These are phyloP conservation scores for Mythimna vitellina DNA, from an alignment of 2,888 invertebrate species.

Conservation along the genomic window DNA sequence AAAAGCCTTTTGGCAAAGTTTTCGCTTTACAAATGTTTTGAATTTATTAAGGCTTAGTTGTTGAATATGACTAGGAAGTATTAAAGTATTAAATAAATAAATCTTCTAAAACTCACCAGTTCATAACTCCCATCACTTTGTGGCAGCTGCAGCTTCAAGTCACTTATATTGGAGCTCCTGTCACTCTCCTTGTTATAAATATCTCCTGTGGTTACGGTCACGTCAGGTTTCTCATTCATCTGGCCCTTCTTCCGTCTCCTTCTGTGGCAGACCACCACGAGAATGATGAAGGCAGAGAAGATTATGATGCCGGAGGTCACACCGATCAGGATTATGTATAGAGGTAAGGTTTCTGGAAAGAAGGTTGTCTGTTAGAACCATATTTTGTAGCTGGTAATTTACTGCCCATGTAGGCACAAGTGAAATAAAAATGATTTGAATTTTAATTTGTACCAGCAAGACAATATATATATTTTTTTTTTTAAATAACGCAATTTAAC, in stretches of 20 bases:
- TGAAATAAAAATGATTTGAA: too few relatives aligned
- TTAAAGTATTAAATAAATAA: too few relatives aligned
- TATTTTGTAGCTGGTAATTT: neutral
- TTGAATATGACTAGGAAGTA: too few relatives aligned
- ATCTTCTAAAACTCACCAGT: slow-evolving; percentile 88
- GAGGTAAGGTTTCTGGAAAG: slow-evolving; percentile 93
- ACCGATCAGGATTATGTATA: slow-evolving; percentile 95
- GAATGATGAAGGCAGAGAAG: slow-evolving; percentile 95
- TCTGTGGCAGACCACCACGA: slow-evolving; percentile 94
- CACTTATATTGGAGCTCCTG: slow-evolving; percentile 97
- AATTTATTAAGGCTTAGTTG: too few relatives aligned
- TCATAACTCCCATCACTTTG: slow-evolving; percentile 95
- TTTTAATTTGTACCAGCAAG: too few relatives aligned
- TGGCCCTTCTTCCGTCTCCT: slow-evolving; percentile 89
- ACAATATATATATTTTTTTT: too few relatives aligned
- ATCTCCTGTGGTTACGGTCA: slow-evolving; percentile 84
- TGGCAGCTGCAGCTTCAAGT: slow-evolving; percentile 96
- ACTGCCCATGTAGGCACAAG: too few relatives aligned
- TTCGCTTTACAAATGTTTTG: too few relatives aligned
- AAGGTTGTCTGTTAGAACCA: neutral
- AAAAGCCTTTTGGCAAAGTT: too few relatives aligned
- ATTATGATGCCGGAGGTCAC: slow-evolving; percentile 96
- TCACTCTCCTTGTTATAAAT: slow-evolving; percentile 94
- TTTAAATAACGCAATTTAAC: too few relatives aligned
- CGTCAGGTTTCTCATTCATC: slow-evolving; percentile 91